Evolutionary conservation across 2,888 invertebrate genomes (phyloP).

Genomic region (Noctua janthina): DNA sequence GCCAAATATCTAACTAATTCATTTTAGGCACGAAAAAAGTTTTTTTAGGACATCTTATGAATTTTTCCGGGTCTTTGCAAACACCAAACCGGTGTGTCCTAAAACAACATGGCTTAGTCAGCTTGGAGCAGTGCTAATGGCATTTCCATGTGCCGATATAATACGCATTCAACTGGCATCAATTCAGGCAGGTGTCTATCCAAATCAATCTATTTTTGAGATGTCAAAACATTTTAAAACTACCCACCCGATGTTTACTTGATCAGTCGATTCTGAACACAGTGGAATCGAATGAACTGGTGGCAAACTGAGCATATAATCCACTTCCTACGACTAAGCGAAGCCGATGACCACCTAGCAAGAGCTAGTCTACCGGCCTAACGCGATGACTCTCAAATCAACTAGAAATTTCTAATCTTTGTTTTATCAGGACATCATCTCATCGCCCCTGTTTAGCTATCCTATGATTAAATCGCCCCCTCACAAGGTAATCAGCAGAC

Average conservation of each 20-base stretch:
- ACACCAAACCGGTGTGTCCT: neutral
- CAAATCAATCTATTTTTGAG: slow-evolving; percentile 7
- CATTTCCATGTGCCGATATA: neutral
- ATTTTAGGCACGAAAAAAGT: neutral
- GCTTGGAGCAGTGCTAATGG: neutral
- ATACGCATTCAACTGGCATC: slow-evolving; percentile 1
- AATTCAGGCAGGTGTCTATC: slow-evolving; percentile 11
- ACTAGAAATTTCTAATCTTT: slow-evolving; percentile 49
- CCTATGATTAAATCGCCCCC: slow-evolving; percentile 58
- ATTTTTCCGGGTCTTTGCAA: neutral
- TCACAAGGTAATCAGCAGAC: slow-evolving; percentile 54
- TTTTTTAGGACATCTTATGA: neutral
- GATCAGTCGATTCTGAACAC: neutral
- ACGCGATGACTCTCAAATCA: slow-evolving; percentile 49
- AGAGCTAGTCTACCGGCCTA: slow-evolving; percentile 11
- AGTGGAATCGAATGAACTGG: slow-evolving; percentile 18
- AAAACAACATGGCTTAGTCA: neutral
- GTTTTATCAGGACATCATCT: slow-evolving; percentile 33
- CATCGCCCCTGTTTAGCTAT: slow-evolving; percentile 46
- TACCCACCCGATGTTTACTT: slow-evolving; percentile 3
- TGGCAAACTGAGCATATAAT: slow-evolving; percentile 19
- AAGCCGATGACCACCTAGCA: neutral
- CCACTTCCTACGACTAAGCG: neutral
- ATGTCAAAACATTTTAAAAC: slow-evolving; percentile 35
- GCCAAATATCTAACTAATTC: neutral